These are phyloP conservation scores for Lasioglossum marginatum DNA, from an alignment of 2,888 invertebrate genomes.

Conservation along the genomic window DNA sequence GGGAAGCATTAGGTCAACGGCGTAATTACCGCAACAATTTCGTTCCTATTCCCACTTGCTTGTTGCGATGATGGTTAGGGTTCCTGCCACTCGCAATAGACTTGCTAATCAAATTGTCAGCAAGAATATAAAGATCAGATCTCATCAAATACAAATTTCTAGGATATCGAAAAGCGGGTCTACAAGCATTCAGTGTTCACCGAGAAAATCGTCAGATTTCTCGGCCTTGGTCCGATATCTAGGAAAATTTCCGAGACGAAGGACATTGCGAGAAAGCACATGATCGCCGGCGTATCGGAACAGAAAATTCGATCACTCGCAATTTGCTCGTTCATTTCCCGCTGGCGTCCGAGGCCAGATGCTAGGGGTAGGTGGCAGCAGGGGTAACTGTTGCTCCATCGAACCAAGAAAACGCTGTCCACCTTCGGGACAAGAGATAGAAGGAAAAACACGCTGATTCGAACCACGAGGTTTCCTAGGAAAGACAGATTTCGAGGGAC, in stretches of 20 bases:
- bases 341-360: conserved; percentile 1
- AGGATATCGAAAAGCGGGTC: not conserved
- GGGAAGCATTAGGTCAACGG: conserved; percentile 12
- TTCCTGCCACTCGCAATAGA: not conserved
- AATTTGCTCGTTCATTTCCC: conserved; percentile 42
- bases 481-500: not conserved
- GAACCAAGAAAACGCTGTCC: not conserved
- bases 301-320: conserved; percentile 41
- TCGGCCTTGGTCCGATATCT: not conserved
- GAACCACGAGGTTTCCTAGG: not conserved
- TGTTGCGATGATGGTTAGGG: not conserved
- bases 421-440: not conserved
- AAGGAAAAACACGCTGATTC: not conserved
- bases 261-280: conserved; percentile 11
- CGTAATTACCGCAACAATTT: conserved; percentile 35
- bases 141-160: not conserved
- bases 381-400: conserved; percentile 1
- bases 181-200: not conserved
- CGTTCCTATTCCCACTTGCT: not conserved
- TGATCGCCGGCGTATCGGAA: conserved; percentile 14
- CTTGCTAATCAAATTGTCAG: not conserved
- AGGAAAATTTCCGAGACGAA: not conserved
- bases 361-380: not conserved
- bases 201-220: not conserved
- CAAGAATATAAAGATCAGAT: no score